Percentiles rank a stretch among this genome's conserved stretches.
phyloP scores from a whole-genome alignment of 2,888 invertebrate genomes.

The Kryphioiulus occultus region DNA sequence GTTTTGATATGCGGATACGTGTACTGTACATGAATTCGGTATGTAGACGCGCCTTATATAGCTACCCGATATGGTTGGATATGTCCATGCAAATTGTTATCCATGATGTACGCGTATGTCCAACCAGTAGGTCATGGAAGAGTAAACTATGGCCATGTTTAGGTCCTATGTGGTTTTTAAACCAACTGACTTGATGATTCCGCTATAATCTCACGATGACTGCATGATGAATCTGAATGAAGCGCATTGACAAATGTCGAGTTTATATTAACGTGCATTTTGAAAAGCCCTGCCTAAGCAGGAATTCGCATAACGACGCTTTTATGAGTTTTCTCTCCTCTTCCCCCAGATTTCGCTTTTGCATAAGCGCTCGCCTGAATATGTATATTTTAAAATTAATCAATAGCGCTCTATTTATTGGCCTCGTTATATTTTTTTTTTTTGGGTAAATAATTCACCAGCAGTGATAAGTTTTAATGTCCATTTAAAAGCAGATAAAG shows the following conservation, averaged over 20 bases:
- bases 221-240: no score
- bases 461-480: conserved; percentile 50
- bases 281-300: not conserved
- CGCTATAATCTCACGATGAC: no score
- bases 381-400: conserved; percentile 48
- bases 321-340: not conserved
- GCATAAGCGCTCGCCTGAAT: not conserved
- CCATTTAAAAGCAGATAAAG: conserved; percentile 48
- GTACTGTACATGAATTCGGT: no score
- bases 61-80: no score
- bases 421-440: conserved; percentile 43
- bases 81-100: no score
- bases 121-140: no score
- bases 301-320: not conserved
- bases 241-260: not conserved
- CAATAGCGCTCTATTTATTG: conserved; percentile 43
- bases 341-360: not conserved
- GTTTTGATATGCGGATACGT: no score
- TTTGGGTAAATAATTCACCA: conserved; percentile 48
- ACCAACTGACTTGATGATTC: no score
- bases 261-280: not conserved
- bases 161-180: no score
- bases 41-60: no score
- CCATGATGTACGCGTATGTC: no score
- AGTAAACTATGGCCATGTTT: no score